Evolutionary conservation across 2,797 vertebrate genomes (phyloP), one percentile per base, ranked within the genome.

Genomic region (Enteromius mattozi): DNA sequence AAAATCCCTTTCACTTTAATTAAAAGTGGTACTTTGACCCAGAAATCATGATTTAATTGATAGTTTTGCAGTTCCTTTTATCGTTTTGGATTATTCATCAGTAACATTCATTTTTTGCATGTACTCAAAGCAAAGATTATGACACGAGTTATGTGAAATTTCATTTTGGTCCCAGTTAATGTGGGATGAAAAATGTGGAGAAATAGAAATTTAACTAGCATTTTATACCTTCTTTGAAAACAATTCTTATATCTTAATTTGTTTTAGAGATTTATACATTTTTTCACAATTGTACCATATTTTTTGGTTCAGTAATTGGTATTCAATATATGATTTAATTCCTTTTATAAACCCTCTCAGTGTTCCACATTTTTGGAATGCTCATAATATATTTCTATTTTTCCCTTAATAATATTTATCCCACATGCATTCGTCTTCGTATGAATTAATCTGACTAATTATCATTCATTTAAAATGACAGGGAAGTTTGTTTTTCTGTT

Each of bases 371-470:
- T 24, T 68, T 88, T 56, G 54, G 69, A 80, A 40, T 81, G 82
- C 78, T 74, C 59, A 51, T 49, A 75, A 63, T 85, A 88, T 65
- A 68, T 77, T 63, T 88, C 86, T 78, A 78, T 21, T 75, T 88
- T 89, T 88, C 42, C 30, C 24, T 88, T 66, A 49, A 49, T 87
- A 89, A 88, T 51, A 86, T 16, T 89, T 91, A 79, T 82, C 61
- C 56, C n/a, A 89, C 91, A 89, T 90, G 83, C 79, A 84, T 91
- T 92, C 82, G 75, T 87, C 6, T 72, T 69, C 65, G 47, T 19
- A 5, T 66, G 47, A 84, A 91, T 94, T 94, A 84, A 94, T 95
- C 93, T 92, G 68, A 92, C 91, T 91, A 92, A 94, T 93, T 94
- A 87, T 21, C 17, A 89, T 93, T 92, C 86, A 85, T 92, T 94